Evolutionary conservation across 2,797 vertebrate genomes (phyloP), one percentile per base, ranked within the genome.

Genomic region (Pelodytes ibericus): DNA sequence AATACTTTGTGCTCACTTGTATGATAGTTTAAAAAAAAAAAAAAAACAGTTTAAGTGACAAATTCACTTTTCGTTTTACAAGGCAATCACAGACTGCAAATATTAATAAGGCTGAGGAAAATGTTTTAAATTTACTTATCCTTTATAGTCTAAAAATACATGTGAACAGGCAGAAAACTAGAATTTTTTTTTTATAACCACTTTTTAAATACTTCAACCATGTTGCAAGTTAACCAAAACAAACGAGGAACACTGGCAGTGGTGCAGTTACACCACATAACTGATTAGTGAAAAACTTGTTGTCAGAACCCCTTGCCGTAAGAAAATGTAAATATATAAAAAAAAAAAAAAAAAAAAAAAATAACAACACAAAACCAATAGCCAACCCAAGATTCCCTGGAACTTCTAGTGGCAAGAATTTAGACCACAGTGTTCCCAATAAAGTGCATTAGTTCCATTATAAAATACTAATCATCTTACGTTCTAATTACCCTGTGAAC

Each of bases 81-180:
- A 91, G 93, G 96, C 96, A 98, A 96, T 98, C 96, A 98, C 95
- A 94, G 97, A 99, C 94, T 98, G 96, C 96, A 98, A 92, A 91
- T 91, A 73, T 85, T 86, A 87, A 80, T 82, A 90, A 91, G 91
- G 89, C 82, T 84, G 88, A 80, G 84, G 88, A 26, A 62, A 51
- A 68, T 60, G 44, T 13, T 36, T n/a, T 66, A 10, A 11, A 51
- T 69, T 51, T 60, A 18, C 31, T 41, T 31, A n/a, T 20, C 18
- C 13, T n/a, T n/a, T 20, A 69, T 9, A 25, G 18, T n/a, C n/a
- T 30, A 25, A 36, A 22, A 2, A n/a, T 26, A 27, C 22, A 7
- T 49, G 44, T 15, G 26, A 27, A 7, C 11, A 18, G 1, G 25
- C 20, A 25, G 15, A 65, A n/a, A n/a, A n/a, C n/a, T n/a, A n/a